These are phyloP conservation scores for Bujurquina vittata DNA, from an alignment of 2,113 vertebrate species.

Conservation along the genomic window DNA sequence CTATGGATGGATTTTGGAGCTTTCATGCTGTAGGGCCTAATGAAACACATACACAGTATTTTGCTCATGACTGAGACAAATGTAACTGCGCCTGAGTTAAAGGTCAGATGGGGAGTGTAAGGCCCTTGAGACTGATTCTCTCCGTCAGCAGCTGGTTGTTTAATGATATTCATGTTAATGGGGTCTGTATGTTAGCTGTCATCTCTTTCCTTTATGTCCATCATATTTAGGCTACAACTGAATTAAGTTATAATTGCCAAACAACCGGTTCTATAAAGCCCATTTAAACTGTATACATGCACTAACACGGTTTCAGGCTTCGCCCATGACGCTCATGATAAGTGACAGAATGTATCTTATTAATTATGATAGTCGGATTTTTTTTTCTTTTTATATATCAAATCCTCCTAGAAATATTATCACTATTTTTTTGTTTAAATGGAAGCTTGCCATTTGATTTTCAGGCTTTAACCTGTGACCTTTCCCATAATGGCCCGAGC, in stretches of 20 bases:
- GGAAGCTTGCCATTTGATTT: background rate
- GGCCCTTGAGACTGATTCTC: slow-evolving; percentile 43
- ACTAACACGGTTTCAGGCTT: slow-evolving; percentile 1
- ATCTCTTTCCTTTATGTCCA: slow-evolving; percentile 60
- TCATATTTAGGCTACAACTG: slow-evolving; percentile 44
- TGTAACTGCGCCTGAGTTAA: slow-evolving; percentile 5
- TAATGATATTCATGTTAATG: slow-evolving; percentile 69
- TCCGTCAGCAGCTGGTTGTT: slow-evolving; percentile 64
- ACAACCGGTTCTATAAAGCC: background rate
- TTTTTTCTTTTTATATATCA: background rate
- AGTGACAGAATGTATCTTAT: background rate
- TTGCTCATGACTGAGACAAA: slow-evolving; percentile 19
- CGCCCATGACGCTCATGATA: background rate
- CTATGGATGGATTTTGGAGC: background rate
- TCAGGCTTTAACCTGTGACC: slow-evolving; percentile 51
- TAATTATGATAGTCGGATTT: background rate
- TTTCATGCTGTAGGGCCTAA: background rate
- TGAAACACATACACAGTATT: background rate
- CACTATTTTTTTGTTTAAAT: background rate
- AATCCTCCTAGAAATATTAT: no score
- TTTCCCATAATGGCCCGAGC: slow-evolving; percentile 33
- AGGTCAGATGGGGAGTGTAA: slow-evolving; percentile 49
- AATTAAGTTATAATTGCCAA: slow-evolving; percentile 56
- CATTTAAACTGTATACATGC: background rate
- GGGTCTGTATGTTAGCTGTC: slow-evolving; percentile 66